phyloP scores from a whole-genome alignment of 2,888 invertebrate genomes.

The Azorinus chamasolen region DNA sequence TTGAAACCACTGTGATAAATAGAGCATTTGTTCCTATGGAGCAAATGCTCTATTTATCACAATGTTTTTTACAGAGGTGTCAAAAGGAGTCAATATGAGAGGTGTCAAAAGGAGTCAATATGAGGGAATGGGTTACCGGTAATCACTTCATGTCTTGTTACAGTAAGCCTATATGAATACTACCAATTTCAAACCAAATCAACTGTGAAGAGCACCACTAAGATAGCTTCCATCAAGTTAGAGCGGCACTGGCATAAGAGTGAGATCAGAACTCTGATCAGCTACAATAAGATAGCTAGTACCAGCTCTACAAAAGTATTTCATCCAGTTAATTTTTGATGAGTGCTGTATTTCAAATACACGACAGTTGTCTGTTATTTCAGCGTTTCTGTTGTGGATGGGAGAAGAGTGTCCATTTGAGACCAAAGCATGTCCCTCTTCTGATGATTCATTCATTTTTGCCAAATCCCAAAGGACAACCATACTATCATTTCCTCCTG shows the following conservation, averaged over 20 bases:
- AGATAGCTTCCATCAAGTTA: too few species aligned
- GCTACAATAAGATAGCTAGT: constrained; percentile 76
- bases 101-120: too few species aligned
- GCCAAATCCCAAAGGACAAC: constrained; percentile 80
- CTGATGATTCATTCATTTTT: constrained; percentile 62
- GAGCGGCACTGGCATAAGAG: constrained; percentile 61
- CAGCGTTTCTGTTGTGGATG: constrained; percentile 67
- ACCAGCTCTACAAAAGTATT: constrained; percentile 67
- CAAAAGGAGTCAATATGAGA: too few species aligned
- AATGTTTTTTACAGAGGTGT: too few species aligned
- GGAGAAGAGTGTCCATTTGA: constrained; percentile 65
- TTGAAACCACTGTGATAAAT: too few species aligned
- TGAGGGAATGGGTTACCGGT: too few species aligned
- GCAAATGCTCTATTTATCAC: too few species aligned
- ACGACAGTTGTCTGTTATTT: constrained; percentile 71
- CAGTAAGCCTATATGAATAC: too few species aligned
- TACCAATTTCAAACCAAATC: too few species aligned
- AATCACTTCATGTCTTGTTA: too few species aligned
- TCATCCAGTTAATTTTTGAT: constrained; percentile 84
- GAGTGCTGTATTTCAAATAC: constrained; percentile 71
- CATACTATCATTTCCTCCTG: constrained; percentile 82
- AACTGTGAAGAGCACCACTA: too few species aligned
- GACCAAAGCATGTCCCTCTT: constrained; percentile 18
- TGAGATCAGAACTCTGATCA: constrained; percentile 79
- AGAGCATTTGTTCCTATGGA: too few species aligned